Evolutionary conservation across 1,140 invertebrate species (phyloP), one percentile per base, ranked within the genome.

Genomic region (Lineus longissimus): DNA sequence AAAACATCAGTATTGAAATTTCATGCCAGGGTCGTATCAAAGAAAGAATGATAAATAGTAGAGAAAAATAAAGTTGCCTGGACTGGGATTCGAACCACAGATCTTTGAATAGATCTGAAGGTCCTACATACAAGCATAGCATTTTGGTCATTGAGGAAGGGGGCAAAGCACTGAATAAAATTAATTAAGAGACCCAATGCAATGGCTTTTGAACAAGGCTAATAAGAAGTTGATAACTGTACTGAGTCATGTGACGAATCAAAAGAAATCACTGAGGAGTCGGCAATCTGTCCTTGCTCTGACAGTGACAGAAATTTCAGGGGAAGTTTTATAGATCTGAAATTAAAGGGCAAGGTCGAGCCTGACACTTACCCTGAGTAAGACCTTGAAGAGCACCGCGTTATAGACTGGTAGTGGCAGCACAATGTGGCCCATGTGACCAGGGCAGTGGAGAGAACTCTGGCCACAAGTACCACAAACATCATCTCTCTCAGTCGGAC

Each of bases 371-470:
- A 89, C 88, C 82, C 78, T 89, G 83, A 79, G 87, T 17, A 96
- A 82, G 45, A 86, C 83, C 76, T 88, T 89, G 47, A 92, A 89
- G 73, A 95, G 93, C 31, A 98, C 71, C 2, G 96, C 95, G 86
- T 98, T 98, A 45, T 94, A 89, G 0, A 95, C 89, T 7, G 92
- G 88, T 2, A 97, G 79, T 2, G 93, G 91, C n/a, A 99, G 82
- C 63, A 90, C 88, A 64, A 99, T 96, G 74, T 97, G 92, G 0
- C 96, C 96, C 83, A 95, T 90, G 82, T 99, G 97, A 2, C 97
- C 96, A 0, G 89, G 87, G 81, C 96, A 99, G 62, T 87, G 82
- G 13, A 83, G 69, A n/a, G 84, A 73, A 65, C 82, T 85, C 63
- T 88, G 85, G 6, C 86, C 84, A 82, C 96, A 98, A 17, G 94